Evolutionary conservation across 1,140 invertebrate species (phyloP), one percentile per base, ranked within the genome.

Genomic region (Homarus americanus): DNA sequence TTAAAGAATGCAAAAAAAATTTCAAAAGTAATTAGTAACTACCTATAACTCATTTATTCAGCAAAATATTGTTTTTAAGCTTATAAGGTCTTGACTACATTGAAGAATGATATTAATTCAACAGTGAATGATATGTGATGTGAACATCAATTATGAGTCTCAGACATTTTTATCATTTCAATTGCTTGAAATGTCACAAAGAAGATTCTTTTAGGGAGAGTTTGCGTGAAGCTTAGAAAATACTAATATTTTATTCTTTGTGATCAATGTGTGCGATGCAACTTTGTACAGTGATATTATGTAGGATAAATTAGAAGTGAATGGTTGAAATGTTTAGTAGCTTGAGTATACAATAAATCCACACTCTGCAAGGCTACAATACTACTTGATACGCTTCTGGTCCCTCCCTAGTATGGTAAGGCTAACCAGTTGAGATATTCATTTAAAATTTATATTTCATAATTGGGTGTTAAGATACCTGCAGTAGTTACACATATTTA

Each of bases 381-480:
- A 63, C 53, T 63, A 63, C 53, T 63, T 63, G 20, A 63, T 63
- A 63, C 53, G 53, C 53, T 63, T 63, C 20, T 63, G 53, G 53
- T 63, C 53, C 53, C 53, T 63, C 53, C 53, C 53, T 63, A 63
- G 53, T 63, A 63, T 63, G 53, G 53, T 63, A 63, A 63, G 53
- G 53, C 53, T 24, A 10, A 63, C 9, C 53, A 17, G 20, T 63
- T 63, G 9, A 17, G 53, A 63, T 10, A 17, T 2, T 15, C 9
- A 63, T 63, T 63, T 24, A 2, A 63, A 63, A 24, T 24, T 17
- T 24, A 63, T 10, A 63, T 10, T 63, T 63, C 53, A 63, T 63
- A 17, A 63, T 63, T 15, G 20, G 9, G 2, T 17, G 20, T 63
- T 2, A 10, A 10, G 2, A 10, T 63, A 24, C 2, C 20, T 3